phyloP scores from a whole-genome alignment of 2,888 invertebrate genomes.

The Seira musarum region DNA sequence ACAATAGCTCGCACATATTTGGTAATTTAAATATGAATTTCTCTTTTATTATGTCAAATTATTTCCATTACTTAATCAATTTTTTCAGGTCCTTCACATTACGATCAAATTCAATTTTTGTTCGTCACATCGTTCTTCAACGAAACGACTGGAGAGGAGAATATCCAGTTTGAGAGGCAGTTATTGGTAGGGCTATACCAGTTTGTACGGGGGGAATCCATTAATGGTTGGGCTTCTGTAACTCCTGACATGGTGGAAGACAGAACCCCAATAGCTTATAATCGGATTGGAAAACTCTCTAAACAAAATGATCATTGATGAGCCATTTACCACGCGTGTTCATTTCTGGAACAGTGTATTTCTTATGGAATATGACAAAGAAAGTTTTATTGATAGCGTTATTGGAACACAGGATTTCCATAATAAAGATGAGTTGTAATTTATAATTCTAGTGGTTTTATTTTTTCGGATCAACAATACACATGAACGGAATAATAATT shows the following conservation, averaged over 20 bases:
- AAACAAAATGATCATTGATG: conserved; percentile 30
- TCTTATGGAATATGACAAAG: conserved; percentile 57
- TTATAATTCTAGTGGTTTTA: neutral
- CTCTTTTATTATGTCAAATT: neutral
- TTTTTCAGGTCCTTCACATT: conserved; percentile 59
- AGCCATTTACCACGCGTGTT: conserved; percentile 59
- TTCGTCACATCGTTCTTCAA: conserved; percentile 59
- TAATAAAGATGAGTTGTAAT: conserved; percentile 34
- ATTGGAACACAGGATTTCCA: neutral
- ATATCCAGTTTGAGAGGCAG: conserved; percentile 50
- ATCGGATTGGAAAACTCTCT: conserved; percentile 47
- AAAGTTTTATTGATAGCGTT: conserved; percentile 39
- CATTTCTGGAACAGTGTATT: conserved; percentile 61
- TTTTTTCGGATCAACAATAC: too few species aligned
- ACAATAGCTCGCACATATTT: conserved; percentile 40
- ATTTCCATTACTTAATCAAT: neutral
- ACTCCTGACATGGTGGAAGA: conserved; percentile 49
- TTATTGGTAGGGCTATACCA: conserved; percentile 47
- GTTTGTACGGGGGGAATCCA: conserved; percentile 59
- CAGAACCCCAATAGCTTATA: conserved; percentile 52
- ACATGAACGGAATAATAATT: neutral
- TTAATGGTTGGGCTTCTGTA: conserved; percentile 40
- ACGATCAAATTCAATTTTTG: conserved; percentile 65
- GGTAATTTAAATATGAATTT: too few species aligned
- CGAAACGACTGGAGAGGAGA: conserved; percentile 35